These are phyloP conservation scores for Aphidoletes aphidimyza DNA, from an alignment of 2,888 invertebrate species.

Conservation along the genomic window DNA sequence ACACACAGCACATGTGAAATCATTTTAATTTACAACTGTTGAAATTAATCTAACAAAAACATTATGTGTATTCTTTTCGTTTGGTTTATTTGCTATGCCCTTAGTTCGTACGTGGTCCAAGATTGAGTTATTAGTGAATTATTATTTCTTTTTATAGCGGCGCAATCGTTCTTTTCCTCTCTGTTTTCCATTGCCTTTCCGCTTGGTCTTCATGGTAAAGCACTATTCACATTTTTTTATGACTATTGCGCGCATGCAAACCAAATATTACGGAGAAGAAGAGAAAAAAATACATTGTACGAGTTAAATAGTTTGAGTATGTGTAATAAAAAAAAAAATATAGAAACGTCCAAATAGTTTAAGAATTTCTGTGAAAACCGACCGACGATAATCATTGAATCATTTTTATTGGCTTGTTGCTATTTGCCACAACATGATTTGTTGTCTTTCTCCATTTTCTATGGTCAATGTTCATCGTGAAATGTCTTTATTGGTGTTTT, in stretches of 20 bases:
- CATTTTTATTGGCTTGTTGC: conserved; percentile 48
- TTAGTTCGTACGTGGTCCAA: background rate
- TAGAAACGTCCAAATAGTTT: conserved; percentile 8
- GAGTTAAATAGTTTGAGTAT: conserved; percentile 9
- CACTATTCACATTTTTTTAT: background rate
- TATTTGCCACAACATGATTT: conserved; percentile 46
- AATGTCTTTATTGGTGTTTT: conserved; percentile 26
- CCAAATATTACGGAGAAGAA: too few species aligned
- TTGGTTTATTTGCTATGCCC: background rate
- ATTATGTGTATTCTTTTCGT: conserved; percentile 5
- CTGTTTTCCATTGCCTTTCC: background rate
- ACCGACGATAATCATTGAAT: conserved; percentile 36
- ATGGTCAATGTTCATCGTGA: background rate
- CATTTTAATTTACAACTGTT: conserved; percentile 43
- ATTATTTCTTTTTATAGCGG: background rate
- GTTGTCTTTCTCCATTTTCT: background rate
- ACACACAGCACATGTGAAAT: background rate
- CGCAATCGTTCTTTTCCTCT: conserved; percentile 37
- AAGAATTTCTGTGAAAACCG: conserved; percentile 21
- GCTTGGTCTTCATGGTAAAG: background rate
- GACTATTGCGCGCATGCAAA: background rate
- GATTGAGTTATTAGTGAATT: conserved; percentile 40
- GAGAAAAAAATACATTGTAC: conserved; percentile 46
- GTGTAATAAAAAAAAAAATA: conserved; percentile 13
- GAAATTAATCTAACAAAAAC: conserved; percentile 25